Percentiles rank a stretch among this genome's conserved stretches.
Evolutionary conservation across 1,140 invertebrate genomes (phyloP).

Genomic region (Drosophila quadrilineata): DNA sequence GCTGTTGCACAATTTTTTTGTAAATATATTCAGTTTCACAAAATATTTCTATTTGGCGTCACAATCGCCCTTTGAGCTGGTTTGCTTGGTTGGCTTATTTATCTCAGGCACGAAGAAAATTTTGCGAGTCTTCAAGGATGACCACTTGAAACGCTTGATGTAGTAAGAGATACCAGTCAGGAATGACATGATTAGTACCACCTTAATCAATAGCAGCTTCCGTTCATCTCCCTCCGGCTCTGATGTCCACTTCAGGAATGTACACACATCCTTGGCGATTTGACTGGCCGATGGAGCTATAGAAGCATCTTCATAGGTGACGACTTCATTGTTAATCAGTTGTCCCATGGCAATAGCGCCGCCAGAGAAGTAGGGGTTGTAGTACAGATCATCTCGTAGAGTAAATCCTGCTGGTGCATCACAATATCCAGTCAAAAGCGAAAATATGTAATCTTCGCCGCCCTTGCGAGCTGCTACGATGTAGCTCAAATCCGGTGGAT

Average conservation of each 20-base stretch:
- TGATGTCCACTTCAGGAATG: conserved; percentile 96
- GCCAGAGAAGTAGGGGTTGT: conserved; percentile 98
- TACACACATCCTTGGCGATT: conserved; percentile 96
- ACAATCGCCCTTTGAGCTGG: neutral
- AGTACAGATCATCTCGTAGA: conserved; percentile 95
- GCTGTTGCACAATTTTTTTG: too few species aligned
- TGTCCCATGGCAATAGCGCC: conserved; percentile 98
- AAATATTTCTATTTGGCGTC: neutral
- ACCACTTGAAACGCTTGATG: conserved; percentile 93
- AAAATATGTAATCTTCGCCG: conserved; percentile 95
- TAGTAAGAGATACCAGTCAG: conserved; percentile 85
- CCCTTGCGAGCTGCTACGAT: conserved; percentile 95
- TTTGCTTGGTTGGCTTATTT: conserved; percentile 7
- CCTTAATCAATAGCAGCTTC: conserved; percentile 93
- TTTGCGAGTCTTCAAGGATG: conserved; percentile 91
- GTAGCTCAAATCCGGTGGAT: conserved; percentile 96
- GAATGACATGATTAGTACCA: conserved; percentile 83
- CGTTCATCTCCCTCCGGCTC: conserved; percentile 95
- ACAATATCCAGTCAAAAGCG: conserved; percentile 96
- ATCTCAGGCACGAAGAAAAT: conserved; percentile 87
- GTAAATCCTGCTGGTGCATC: conserved; percentile 96
- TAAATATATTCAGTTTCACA: too few species aligned
- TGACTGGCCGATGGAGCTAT: conserved; percentile 96
- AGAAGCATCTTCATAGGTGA: conserved; percentile 91
- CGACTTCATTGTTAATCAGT: conserved; percentile 84